A percentile compares a stretch with the other conserved stretches of the same genome.
Evolutionary conservation across 2,888 invertebrate genomes (phyloP).

Genomic region (Phorcus lineatus): DNA sequence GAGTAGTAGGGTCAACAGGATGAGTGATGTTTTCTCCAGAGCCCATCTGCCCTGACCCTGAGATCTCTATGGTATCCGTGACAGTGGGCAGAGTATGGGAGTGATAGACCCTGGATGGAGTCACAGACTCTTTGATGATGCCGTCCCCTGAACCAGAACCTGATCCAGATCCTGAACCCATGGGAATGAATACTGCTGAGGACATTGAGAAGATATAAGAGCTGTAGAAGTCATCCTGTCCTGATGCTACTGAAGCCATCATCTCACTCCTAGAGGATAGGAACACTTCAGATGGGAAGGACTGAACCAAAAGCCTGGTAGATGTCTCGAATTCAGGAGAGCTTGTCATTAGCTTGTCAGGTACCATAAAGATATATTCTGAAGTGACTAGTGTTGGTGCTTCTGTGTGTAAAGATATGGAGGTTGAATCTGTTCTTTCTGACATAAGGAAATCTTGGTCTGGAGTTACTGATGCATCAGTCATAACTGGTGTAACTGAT

Average conservation of each 20-base stretch:
- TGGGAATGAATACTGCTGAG: not conserved
- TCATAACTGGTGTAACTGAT: too few species aligned
- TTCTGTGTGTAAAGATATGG: too few species aligned
- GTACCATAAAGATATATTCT: too few species aligned
- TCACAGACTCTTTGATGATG: not conserved
- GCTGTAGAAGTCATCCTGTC: not conserved
- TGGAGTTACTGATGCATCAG: too few species aligned
- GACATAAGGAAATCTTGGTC: too few species aligned
- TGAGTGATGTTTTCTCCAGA: conserved; percentile 17
- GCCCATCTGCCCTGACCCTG: conserved; percentile 6
- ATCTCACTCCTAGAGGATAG: not conserved
- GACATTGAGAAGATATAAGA: not conserved
- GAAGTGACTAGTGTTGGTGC: too few species aligned
- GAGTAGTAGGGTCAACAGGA: not conserved
- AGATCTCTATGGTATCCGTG: not conserved
- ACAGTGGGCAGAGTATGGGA: not conserved
- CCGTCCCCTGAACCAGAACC: not conserved
- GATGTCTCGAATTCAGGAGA: too few species aligned
- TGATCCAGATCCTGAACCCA: conserved; percentile 2
- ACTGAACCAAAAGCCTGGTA: too few species aligned
- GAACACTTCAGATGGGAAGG: not conserved
- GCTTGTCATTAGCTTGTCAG: too few species aligned
- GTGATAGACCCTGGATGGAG: not conserved
- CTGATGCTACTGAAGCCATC: not conserved
- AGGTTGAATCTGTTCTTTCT: too few species aligned